phyloP scores from a whole-genome alignment of 2,888 invertebrate species.

The Phortica okadai region DNA sequence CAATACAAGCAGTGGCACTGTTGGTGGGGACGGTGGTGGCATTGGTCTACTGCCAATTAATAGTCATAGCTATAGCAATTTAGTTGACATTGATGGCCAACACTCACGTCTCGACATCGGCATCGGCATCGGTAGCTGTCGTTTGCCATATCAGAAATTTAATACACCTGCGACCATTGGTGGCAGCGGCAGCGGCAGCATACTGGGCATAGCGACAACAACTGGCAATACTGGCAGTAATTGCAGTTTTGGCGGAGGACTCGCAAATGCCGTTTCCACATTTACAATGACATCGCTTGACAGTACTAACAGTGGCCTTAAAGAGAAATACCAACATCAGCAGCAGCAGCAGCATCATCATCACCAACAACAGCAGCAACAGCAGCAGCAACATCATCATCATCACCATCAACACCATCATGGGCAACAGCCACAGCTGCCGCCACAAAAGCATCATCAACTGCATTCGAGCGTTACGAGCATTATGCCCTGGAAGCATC shows the following conservation, averaged over 20 bases:
- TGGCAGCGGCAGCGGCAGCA: slow-evolving; percentile 54
- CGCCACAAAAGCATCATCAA: slow-evolving; percentile 70
- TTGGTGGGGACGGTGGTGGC: slow-evolving; percentile 41
- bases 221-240: slow-evolving; percentile 42
- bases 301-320: slow-evolving; percentile 70
- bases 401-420: slow-evolving; percentile 47
- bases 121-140: slow-evolving; percentile 44
- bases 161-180: slow-evolving; percentile 47
- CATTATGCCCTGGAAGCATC: slow-evolving; percentile 76
- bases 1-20: slow-evolving; percentile 40
- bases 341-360: slow-evolving; percentile 53
- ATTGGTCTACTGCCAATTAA: slow-evolving; percentile 58
- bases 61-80: slow-evolving; percentile 71
- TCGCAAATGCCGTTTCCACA: slow-evolving; percentile 61
- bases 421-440: slow-evolving; percentile 45
- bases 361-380: slow-evolving; percentile 44
- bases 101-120: slow-evolving; percentile 37
- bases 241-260: slow-evolving; percentile 55
- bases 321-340: slow-evolving; percentile 71
- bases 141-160: slow-evolving; percentile 73
- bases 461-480: slow-evolving; percentile 72
- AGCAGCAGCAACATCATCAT: slow-evolving; percentile 61
- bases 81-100: slow-evolving; percentile 67
- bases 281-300: slow-evolving; percentile 68
- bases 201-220: slow-evolving; percentile 49